These are phyloP conservation scores for Deroplatys truncata DNA, from an alignment of 2,888 invertebrate species.

Conservation along the genomic window DNA sequence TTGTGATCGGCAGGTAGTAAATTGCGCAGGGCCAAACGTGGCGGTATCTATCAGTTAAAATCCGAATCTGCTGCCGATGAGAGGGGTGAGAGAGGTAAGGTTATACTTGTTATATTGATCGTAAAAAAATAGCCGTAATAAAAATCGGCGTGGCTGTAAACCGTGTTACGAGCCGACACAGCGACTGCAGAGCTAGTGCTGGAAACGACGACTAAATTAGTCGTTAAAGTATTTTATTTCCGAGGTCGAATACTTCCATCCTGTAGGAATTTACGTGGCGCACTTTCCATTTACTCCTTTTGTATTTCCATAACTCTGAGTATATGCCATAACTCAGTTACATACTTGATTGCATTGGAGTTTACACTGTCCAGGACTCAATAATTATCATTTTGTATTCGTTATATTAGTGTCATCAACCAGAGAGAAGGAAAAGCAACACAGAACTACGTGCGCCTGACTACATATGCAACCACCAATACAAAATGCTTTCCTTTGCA, in stretches of 20 bases:
- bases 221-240: not conserved
- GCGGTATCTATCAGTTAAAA: not conserved
- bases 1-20: not conserved
- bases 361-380: too few relatives aligned
- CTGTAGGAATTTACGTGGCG: not conserved
- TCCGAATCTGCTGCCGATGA: not conserved
- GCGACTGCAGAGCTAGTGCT: not conserved
- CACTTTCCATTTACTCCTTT: not conserved
- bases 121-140: conserved; percentile 12
- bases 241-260: not conserved
- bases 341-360: too few relatives aligned
- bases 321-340: too few relatives aligned
- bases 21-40: not conserved
- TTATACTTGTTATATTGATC: conserved; percentile 14
- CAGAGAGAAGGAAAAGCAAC: too few relatives aligned
- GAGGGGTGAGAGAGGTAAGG: not conserved
- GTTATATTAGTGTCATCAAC: too few relatives aligned
- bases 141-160: not conserved
- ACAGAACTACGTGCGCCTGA: too few relatives aligned
- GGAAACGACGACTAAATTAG: not conserved
- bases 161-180: not conserved
- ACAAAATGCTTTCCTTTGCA: too few relatives aligned
- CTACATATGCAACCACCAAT: too few relatives aligned
- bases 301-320: not conserved
- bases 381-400: too few relatives aligned